Base-by-base conservation (phyloP, 2,113 vertebrate genomes). In the Carollia perspicillata region DNA sequence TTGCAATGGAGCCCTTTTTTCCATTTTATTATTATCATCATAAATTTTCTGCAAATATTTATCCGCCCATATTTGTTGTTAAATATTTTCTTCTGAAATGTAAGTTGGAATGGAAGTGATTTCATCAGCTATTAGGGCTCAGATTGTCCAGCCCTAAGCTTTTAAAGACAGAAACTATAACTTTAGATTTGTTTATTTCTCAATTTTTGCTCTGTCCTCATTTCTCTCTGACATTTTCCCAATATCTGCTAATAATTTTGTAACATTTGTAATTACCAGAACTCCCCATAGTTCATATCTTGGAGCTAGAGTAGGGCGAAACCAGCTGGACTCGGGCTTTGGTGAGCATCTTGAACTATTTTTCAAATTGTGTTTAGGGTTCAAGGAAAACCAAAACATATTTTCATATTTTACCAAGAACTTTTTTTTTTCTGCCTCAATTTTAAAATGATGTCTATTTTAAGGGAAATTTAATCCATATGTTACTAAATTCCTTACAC, bases 391-490 rank as follows among this genome's bases (percentile, higher is more conserved):
- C 84, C 95, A 97, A 97, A 97, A 96, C 88, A 95, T 96, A 95
- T 97, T 97, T 96, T 96, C 94, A 97, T 93, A 97, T 96, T 97
- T 97, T 97, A 95, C 95, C 90, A 96, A 95, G 83, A 94, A 84
- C 72, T 66, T 66, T 55, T 81, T 93, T 93, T 93, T 93, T 93
- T 93, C 63, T 35, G 78, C 49, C 84, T 93, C 86, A 92, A 95
- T 97, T 97, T 97, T 75, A 96, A 97, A 97, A 93, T 96, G 69
- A 96, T 98, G 93, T 96, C 96, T 97, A 95, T 97, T 97, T 97
- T 95, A 97, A 96, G 69, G 89, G 77, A 98, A 97, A 97, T 97
- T 96, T 98, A 96, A 96, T 97, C 97, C 97, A 96, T 97, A 97
- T 98, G 97, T 97, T 97, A 63, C 89, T 95, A 94, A 97, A 97